Conservation (phyloP, 1,140 invertebrate genomes). For the Myzus persicae region DNA sequence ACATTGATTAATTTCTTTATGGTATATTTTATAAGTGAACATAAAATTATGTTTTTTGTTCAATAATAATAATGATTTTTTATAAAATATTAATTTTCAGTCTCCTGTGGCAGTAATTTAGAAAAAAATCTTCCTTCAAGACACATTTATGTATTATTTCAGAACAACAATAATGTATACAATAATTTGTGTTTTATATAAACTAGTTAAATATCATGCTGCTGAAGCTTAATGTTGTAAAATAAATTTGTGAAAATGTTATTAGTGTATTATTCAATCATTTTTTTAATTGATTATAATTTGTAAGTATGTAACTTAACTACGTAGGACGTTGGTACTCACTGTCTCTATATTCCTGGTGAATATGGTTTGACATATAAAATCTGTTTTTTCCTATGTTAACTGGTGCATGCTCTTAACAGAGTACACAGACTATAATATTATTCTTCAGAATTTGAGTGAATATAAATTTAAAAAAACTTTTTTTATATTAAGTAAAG, state of each 20-base stretch:
- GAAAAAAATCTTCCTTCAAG: neutral
- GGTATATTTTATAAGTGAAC: neutral
- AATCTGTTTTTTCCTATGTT: no score
- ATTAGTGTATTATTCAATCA: neutral
- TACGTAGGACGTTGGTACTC: no score
- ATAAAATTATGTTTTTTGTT: neutral
- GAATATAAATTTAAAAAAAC: no score
- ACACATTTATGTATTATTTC: neutral
- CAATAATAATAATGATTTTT: neutral
- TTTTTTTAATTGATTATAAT: neutral
- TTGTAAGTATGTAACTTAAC: neutral
- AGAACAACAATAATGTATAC: neutral
- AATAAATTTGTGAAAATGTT: slow-evolving; percentile 15
- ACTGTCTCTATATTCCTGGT: no score
- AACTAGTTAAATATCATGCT: neutral
- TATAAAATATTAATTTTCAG: neutral
- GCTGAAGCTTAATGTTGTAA: neutral
- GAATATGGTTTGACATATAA: no score
- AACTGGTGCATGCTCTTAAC: no score
- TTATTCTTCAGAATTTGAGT: no score
- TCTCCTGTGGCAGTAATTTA: slow-evolving; percentile 34
- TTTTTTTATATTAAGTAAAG: no score
- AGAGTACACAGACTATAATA: no score
- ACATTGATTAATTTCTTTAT: neutral
- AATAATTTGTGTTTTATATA: neutral